A percentile compares a stretch with the other conserved stretches of the same genome.
phyloP scores from a whole-genome alignment of 2,888 invertebrate genomes.

The Notocelia uddmanniana region DNA sequence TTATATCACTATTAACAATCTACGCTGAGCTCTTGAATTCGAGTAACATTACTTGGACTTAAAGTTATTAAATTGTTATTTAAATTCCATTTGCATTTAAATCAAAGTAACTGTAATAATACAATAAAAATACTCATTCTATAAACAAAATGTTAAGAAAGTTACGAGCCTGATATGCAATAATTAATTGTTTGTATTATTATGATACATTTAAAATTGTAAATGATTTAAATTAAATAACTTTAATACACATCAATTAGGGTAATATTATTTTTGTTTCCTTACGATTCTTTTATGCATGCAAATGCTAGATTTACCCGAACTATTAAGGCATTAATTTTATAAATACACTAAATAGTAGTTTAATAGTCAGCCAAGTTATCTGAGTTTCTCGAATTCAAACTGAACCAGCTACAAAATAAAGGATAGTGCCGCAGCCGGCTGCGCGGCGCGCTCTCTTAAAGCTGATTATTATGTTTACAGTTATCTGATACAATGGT shows the following conservation, averaged over 20 bases:
- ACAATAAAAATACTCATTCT: too few species aligned
- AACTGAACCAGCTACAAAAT: constrained; percentile 74
- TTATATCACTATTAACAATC: constrained; percentile 84
- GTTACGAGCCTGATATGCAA: too few species aligned
- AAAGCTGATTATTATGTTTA: constrained; percentile 64
- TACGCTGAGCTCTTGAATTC: constrained; percentile 79
- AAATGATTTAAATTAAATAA: too few species aligned
- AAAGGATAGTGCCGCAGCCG: constrained; percentile 63
- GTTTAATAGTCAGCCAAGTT: constrained; percentile 1
- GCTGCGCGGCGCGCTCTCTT: constrained; percentile 63
- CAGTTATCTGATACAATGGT: constrained; percentile 57
- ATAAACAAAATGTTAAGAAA: too few species aligned
- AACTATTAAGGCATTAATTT: too few species aligned
- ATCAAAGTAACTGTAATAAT: too few species aligned
- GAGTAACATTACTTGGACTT: constrained; percentile 50
- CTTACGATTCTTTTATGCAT: too few species aligned
- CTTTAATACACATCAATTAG: too few species aligned
- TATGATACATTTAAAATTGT: too few species aligned
- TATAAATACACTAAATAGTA: background rate
- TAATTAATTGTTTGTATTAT: too few species aligned
- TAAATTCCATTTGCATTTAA: constrained; percentile 6
- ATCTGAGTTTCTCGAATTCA: constrained; percentile 65
- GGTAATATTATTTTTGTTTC: too few species aligned
- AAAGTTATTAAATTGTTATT: background rate
- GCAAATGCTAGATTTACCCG: too few species aligned